Percentiles rank a stretch among this genome's conserved stretches.
Evolutionary conservation across 1,140 invertebrate species (phyloP).

Genomic region (Drosophila arawakana): DNA sequence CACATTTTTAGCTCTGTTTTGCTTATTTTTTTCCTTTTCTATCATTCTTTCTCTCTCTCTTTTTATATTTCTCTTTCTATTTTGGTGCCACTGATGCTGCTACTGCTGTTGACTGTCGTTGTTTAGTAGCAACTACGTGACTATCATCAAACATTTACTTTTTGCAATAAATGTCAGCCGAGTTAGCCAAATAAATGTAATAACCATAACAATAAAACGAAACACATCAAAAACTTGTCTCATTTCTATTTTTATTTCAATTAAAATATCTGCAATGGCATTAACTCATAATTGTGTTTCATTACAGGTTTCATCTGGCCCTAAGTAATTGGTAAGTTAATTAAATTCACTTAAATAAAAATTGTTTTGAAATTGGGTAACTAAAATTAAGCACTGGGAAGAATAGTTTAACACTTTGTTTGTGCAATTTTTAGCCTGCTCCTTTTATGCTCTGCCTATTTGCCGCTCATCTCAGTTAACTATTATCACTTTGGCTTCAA

Average conservation of each 20-base stretch:
- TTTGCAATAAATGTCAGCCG: conserved; percentile 66
- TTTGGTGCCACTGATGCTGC: neutral
- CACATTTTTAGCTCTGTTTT: conserved; percentile 25
- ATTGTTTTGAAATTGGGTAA: no score
- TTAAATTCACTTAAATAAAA: no score
- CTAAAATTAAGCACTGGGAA: no score
- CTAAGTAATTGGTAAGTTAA: neutral
- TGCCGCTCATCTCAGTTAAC: conserved; percentile 22
- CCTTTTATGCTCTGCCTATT: neutral
- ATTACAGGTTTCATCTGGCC: neutral
- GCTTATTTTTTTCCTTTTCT: conserved; percentile 16
- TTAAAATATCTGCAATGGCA: neutral
- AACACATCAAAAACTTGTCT: conserved; percentile 38
- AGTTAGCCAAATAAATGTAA: conserved; percentile 47
- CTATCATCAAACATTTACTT: conserved; percentile 65
- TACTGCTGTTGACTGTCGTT: conserved; percentile 25
- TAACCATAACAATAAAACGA: conserved; percentile 54
- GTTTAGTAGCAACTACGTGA: conserved; percentile 70
- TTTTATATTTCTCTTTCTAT: conserved; percentile 11
- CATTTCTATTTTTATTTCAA: conserved; percentile 31
- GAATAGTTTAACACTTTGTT: no score
- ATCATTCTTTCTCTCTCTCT: conserved; percentile 19
- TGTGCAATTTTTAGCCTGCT: no score
- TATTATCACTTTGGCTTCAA: conserved; percentile 15
- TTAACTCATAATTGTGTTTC: neutral